Evolutionary conservation across 2,113 vertebrate genomes (phyloP), one percentile per base, ranked within the genome.

Genomic region (Myiozetetes cayanensis): DNA sequence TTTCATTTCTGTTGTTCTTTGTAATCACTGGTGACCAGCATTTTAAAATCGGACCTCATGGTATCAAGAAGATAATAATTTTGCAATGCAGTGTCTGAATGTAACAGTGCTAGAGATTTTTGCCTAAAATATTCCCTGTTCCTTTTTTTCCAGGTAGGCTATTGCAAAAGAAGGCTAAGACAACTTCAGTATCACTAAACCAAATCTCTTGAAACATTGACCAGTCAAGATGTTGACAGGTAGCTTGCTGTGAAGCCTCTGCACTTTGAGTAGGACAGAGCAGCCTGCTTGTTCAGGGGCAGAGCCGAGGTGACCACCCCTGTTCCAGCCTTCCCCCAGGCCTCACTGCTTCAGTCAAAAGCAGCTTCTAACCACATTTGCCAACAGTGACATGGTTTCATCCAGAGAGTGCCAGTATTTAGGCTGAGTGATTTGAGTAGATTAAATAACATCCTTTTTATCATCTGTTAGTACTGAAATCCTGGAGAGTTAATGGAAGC

Each of bases 1-100:
- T 93, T 94, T 86, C 19, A 18, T 94, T 93, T 92, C 77, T 91
- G 22, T 95, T 84, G 65, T 94, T 95, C 72, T 94, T 96, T 87
- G 41, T 96, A 94, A 96, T 96, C 93, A 95, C 94, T 91, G 93
- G 79, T 94, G 94, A 97, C 95, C 95, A 97, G 96, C 95, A 87
- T 97, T 95, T 94, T 90, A 66, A 95, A 94, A 87, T 92, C 88
- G 3, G 83, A 97, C 95, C 91, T 96, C 95, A 86, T 87, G 52
- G 39, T 95, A 77, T 91, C 44, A 82, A 86, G 83, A 95, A 92
- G 53, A 89, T 93, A 81, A 92, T 93, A 88, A 87, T 74, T 59
- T 92, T 90, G 88, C 95, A 91, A 75, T 89, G 82, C 70, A 94
- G 55, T 95, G 93, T 93, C 83, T 95, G 94, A 96, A 97, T 95